A percentile compares a stretch with the other conserved stretches of the same genome.
Evolutionary conservation across 2,888 invertebrate genomes (phyloP).

Genomic region (Cosmia trapezina): DNA sequence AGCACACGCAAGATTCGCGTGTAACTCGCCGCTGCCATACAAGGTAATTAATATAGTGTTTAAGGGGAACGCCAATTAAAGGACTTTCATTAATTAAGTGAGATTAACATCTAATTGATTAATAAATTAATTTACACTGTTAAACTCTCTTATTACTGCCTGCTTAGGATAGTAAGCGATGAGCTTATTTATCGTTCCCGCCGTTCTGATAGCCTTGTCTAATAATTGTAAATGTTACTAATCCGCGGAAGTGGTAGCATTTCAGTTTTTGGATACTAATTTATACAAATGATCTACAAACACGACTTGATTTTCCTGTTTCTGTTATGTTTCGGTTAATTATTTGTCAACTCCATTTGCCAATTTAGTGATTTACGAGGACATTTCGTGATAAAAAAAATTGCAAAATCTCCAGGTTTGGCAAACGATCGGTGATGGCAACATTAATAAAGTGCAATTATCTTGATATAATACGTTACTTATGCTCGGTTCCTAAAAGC

Average conservation of each 20-base stretch:
- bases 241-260: slow-evolving; percentile 23
- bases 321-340: slow-evolving; percentile 2
- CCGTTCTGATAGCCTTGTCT: slow-evolving; percentile 18
- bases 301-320: slow-evolving; percentile 13
- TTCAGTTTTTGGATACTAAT: slow-evolving; percentile 11
- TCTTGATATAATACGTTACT: background rate
- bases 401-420: background rate
- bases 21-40: slow-evolving; percentile 75
- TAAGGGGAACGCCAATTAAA: slow-evolving; percentile 79
- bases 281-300: slow-evolving; percentile 6
- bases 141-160: slow-evolving; percentile 66
- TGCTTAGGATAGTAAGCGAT: slow-evolving; percentile 47
- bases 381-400: background rate
- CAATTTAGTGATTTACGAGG: slow-evolving; percentile 6
- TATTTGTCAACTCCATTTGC: slow-evolving; percentile 3
- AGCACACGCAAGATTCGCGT: slow-evolving; percentile 78
- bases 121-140: slow-evolving; percentile 67
- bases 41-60: slow-evolving; percentile 82
- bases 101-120: slow-evolving; percentile 77
- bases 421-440: background rate
- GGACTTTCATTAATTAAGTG: slow-evolving; percentile 78
- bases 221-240: slow-evolving; percentile 12
- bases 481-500: too few relatives aligned
- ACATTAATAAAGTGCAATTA: background rate
- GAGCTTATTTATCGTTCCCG: slow-evolving; percentile 45